Evolutionary conservation across 2,888 invertebrate species (phyloP).

Genomic region (Pseudococcus viburni): DNA sequence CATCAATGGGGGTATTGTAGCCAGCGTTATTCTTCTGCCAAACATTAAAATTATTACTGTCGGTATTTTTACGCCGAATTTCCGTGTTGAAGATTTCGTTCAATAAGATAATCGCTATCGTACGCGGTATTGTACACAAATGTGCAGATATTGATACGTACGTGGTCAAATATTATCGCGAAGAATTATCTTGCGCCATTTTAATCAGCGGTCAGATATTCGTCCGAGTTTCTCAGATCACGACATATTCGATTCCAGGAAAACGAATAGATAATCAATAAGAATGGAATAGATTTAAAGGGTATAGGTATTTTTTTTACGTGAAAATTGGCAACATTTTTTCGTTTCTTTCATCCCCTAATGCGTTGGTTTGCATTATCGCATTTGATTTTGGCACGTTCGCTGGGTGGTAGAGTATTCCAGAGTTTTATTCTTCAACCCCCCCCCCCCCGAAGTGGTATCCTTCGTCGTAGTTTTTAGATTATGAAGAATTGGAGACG

Average conservation of each 20-base stretch:
- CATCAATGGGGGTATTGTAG: constrained; percentile 4
- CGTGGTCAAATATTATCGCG: neutral
- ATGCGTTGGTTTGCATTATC: neutral
- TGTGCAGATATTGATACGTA: neutral
- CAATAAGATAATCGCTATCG: too few relatives aligned
- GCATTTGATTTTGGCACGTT: neutral
- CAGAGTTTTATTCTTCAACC: neutral
- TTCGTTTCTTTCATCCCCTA: neutral
- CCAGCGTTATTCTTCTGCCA: constrained; percentile 7
- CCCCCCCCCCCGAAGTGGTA: too few relatives aligned
- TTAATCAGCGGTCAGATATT: neutral
- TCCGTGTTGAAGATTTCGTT: too few relatives aligned
- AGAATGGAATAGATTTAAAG: neutral
- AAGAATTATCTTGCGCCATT: neutral
- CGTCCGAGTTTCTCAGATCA: neutral
- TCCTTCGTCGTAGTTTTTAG: neutral
- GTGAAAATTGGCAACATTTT: neutral
- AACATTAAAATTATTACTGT: neutral
- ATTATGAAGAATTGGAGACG: neutral
- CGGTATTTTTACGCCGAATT: neutral
- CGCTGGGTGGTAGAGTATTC: constrained; percentile 1
- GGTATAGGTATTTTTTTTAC: neutral
- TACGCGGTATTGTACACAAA: too few relatives aligned
- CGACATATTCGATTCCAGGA: neutral
- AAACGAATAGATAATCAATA: neutral